Conservation (phyloP, 2,797 vertebrate genomes). For the Sciurus carolinensis region DNA sequence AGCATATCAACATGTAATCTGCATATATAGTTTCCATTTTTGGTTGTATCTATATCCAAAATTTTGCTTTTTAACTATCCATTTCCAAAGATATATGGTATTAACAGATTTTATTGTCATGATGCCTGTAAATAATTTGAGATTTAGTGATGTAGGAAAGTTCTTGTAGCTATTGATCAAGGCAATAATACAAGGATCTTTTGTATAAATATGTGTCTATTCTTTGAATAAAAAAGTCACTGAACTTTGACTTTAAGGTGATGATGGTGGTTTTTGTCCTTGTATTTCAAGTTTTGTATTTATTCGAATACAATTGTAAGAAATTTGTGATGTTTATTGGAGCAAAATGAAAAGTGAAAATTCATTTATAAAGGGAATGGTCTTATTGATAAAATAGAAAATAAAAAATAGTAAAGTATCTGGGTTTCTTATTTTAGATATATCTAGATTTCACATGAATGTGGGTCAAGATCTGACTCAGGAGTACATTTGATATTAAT, state of each 20-base stretch:
- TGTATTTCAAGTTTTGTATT: slow-evolving; percentile 24
- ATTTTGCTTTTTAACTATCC: not conserved
- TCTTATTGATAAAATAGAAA: not conserved
- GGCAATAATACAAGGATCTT: not conserved
- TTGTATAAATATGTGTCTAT: not conserved
- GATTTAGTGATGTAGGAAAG: not conserved
- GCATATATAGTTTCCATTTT: not conserved
- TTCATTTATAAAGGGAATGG: not conserved
- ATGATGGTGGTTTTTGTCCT: not conserved
- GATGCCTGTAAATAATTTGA: not conserved
- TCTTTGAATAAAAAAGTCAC: not conserved
- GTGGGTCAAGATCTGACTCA: not conserved
- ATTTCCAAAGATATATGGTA: not conserved
- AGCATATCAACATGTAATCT: not conserved
- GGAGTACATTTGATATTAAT: not conserved
- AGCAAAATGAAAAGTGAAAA: not conserved
- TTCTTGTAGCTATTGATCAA: not conserved
- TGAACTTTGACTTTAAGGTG: not conserved
- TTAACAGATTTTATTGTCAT: not conserved
- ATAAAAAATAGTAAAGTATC: not conserved
- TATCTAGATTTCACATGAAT: not conserved
- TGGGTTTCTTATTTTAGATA: not conserved
- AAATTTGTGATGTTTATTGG: not conserved
- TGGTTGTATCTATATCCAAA: not conserved
- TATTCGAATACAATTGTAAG: not conserved